These are phyloP conservation scores for Acrocephalus arundinaceus DNA, from an alignment of 2,113 vertebrate species.

Conservation along the genomic window DNA sequence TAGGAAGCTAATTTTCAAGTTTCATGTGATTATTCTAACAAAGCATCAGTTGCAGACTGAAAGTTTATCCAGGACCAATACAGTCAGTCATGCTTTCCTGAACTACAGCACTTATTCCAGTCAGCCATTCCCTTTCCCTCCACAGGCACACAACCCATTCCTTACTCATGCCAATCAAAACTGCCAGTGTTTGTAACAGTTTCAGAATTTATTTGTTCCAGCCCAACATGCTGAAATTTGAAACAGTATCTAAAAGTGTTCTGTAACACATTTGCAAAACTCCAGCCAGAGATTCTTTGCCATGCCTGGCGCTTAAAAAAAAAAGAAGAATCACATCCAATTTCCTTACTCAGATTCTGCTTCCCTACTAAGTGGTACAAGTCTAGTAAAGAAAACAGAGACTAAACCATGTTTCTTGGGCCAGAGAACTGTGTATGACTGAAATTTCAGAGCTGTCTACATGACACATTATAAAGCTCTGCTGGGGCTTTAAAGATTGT, in stretches of 20 bases:
- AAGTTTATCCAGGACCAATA: background rate
- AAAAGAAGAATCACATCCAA: background rate
- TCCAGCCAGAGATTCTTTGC: background rate
- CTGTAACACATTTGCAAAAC: background rate
- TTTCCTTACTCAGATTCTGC: background rate
- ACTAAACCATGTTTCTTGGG: background rate
- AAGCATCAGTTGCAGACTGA: background rate
- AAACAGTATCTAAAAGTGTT: background rate
- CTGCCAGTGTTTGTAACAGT: rapidly evolving
- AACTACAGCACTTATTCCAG: background rate
- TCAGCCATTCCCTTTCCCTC: background rate
- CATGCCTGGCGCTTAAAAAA: background rate
- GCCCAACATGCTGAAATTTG: background rate
- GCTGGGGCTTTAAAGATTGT: background rate
- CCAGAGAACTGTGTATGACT: background rate
- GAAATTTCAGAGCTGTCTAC: background rate
- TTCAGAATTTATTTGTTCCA: background rate
- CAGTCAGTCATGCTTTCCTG: background rate
- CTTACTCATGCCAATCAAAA: background rate
- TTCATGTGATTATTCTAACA: background rate
- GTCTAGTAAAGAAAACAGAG: background rate
- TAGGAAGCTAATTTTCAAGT: background rate
- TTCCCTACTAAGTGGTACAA: background rate
- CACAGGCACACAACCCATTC: background rate
- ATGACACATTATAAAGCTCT: background rate